Base-by-base conservation (phyloP, 2,113 vertebrate species). In the Trogon surrucura region DNA sequence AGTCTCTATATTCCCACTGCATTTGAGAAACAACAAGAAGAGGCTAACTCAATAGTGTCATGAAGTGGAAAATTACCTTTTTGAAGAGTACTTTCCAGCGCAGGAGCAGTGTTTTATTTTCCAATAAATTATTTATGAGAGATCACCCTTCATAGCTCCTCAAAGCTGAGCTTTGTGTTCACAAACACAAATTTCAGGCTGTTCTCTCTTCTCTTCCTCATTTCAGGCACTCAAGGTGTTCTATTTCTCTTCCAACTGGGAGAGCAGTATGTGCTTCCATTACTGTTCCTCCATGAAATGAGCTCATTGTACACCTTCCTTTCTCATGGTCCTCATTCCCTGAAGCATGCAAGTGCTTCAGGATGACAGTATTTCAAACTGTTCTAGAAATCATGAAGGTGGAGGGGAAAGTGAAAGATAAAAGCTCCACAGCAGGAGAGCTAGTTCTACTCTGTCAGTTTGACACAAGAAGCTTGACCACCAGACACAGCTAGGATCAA, bases 241-340 rank as follows among this genome's bases (percentile, higher is more conserved):
- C 13, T 66, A 8, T 62, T 80, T 83, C 23, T 75, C 18, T 61
- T 83, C 13, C 14, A 56, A 3, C 9, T 77, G 30, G 20, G 18
- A 88, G 15, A 85, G 6, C 8, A 4, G 0, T 48, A 25, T 16
- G 4, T 45, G 5, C 6, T 80, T 62, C 56, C 6, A 17, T 58
- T 62, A 74, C 23, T 1, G 0, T 13, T 79, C 2, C 13, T 30
- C 25, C 11, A 3, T 13, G 11, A 58, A 5, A 62, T 5, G 19
- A 69, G 9, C 17, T 48, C 7, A 11, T 47, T 56, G 12, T 36
- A 48, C 6, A 51, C 4, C 3, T 48, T 80, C 6, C 23, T 86
- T 80, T 84, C 45, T 38, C 12, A 9, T 10, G 6, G 27, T 64
- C 27, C 20, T 86, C 18, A 54, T 50, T 70, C 81, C 19, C 10